These are phyloP conservation scores for Eilema griseolum DNA, from an alignment of 2,888 invertebrate genomes.

Conservation along the genomic window DNA sequence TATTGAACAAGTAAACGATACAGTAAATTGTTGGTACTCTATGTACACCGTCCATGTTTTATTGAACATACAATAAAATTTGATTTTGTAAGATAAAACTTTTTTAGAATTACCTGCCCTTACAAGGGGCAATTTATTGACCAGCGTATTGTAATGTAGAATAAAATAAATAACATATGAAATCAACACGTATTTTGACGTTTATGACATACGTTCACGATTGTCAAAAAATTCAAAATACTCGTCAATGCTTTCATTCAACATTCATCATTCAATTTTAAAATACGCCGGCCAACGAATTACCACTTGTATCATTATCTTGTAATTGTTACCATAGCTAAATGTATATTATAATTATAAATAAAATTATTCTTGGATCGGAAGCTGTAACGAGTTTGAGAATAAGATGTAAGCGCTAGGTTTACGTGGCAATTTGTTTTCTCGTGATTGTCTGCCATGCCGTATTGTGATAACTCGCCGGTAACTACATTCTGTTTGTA, in stretches of 20 bases:
- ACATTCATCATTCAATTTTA: too few species aligned
- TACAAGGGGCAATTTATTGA: too few species aligned
- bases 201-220: too few species aligned
- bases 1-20: constrained; percentile 46
- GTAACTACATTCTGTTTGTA: constrained; percentile 74
- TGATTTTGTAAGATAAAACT: constrained; percentile 27
- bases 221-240: too few species aligned
- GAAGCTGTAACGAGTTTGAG: constrained; percentile 49
- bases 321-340: constrained; percentile 82
- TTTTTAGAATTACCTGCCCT: constrained; percentile 42
- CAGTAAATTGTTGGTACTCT: constrained; percentile 41
- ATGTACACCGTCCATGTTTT: constrained; percentile 37
- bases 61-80: constrained; percentile 34
- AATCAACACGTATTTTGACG: too few species aligned
- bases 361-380: constrained; percentile 58
- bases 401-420: constrained; percentile 37
- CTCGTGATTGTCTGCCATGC: constrained; percentile 75
- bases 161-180: too few species aligned
- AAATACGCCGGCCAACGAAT: too few species aligned
- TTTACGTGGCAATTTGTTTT: constrained; percentile 52
- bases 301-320: constrained; percentile 51
- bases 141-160: too few species aligned
- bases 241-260: too few species aligned
- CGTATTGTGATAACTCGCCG: constrained; percentile 79
- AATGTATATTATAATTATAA: constrained; percentile 69